Evolutionary conservation across 2,888 invertebrate genomes (phyloP).

Genomic region (Myathropa florea): DNA sequence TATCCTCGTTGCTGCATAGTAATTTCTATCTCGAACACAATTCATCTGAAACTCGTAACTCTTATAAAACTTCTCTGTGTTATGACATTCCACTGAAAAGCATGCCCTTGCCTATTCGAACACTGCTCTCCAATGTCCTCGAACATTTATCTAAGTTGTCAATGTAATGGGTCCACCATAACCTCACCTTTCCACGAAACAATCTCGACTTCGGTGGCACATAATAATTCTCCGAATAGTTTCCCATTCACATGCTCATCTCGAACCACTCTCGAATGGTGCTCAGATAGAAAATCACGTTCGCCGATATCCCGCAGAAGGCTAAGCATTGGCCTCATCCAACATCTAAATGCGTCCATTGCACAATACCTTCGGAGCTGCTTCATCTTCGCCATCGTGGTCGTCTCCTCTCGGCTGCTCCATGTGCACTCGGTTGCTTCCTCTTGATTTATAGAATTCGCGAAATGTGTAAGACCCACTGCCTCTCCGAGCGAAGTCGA

Average conservation of each 20-base stretch:
- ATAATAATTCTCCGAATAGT: constrained; percentile 18
- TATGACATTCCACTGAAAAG: too few relatives aligned
- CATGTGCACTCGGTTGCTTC: constrained; percentile 30
- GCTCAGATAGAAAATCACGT: constrained; percentile 27
- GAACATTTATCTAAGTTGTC: not conserved
- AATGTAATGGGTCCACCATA: not conserved
- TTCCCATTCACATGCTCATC: constrained; percentile 31
- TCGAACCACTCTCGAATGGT: not conserved
- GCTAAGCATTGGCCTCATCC: constrained; percentile 51
- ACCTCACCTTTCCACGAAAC: not conserved
- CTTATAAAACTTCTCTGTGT: too few relatives aligned
- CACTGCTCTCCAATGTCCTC: too few relatives aligned
- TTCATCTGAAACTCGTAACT: too few relatives aligned
- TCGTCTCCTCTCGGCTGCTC: not conserved
- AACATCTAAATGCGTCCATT: constrained; percentile 43
- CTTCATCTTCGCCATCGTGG: constrained; percentile 5
- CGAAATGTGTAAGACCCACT: constrained; percentile 43
- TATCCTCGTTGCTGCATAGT: too few relatives aligned
- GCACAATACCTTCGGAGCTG: constrained; percentile 49
- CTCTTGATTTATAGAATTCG: constrained; percentile 67
- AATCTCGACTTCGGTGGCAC: not conserved
- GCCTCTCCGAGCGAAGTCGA: constrained; percentile 12
- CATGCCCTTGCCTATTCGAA: too few relatives aligned
- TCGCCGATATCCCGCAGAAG: constrained; percentile 37
- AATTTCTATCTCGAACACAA: too few relatives aligned